Conservation (phyloP, 2,113 vertebrate species). For the Mixornis gularis region DNA sequence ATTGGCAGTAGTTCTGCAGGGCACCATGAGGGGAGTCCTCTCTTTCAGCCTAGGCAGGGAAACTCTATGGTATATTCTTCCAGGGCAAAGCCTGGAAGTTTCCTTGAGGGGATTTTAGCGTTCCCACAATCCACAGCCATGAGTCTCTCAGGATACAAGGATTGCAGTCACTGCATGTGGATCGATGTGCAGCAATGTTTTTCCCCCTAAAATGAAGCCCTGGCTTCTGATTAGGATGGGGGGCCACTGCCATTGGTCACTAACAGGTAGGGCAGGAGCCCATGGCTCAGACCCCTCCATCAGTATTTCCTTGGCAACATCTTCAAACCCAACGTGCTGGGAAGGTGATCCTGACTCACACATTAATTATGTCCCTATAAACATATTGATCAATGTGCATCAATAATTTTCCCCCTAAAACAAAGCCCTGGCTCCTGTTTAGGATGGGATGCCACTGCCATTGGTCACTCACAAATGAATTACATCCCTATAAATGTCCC, state of each 20-base stretch:
- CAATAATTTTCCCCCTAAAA: no score
- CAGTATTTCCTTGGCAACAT: neutral
- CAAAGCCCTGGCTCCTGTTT: no score
- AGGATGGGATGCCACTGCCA: no score
- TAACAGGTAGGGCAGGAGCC: neutral
- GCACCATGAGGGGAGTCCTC: neutral
- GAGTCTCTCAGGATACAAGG: accelerated
- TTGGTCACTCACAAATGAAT: neutral
- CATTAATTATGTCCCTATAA: accelerated
- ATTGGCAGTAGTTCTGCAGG: neutral
- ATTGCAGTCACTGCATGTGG: accelerated
- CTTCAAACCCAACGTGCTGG: accelerated
- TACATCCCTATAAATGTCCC: accelerated
- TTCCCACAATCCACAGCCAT: no score
- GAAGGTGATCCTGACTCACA: neutral
- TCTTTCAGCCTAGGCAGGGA: neutral
- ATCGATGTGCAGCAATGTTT: accelerated
- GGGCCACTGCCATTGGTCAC: accelerated
- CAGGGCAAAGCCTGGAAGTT: neutral
- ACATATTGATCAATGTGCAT: neutral
- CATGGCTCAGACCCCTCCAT: accelerated
- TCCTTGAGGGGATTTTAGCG: neutral
- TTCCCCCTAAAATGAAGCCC: neutral
- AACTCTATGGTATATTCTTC: neutral
- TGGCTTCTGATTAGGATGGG: neutral